Evolutionary conservation across 2,113 vertebrate genomes (phyloP).

Genomic region (Callochromis pleurospilus): DNA sequence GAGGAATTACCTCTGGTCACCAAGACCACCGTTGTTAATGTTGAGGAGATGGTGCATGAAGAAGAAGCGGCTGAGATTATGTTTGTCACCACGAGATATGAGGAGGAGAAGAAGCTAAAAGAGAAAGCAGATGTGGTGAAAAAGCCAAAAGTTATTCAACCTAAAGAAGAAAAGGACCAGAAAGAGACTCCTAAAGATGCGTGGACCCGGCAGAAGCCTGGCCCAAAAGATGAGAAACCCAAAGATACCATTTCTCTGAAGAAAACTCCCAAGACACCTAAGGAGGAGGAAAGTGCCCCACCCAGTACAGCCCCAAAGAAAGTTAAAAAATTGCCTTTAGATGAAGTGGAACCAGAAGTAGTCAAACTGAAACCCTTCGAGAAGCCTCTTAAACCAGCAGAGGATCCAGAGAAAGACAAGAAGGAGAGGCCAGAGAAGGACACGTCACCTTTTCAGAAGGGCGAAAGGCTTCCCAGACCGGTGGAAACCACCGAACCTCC

Average conservation of each 20-base stretch:
- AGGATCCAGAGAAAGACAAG: slow-evolving; percentile 63
- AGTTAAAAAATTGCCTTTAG: slow-evolving; percentile 60
- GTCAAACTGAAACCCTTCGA: slow-evolving; percentile 72
- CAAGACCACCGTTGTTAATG: slow-evolving; percentile 20
- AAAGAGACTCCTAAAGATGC: slow-evolving; percentile 31
- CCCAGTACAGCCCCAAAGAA: slow-evolving; percentile 52
- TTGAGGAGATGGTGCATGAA: slow-evolving; percentile 46
- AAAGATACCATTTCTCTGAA: slow-evolving; percentile 50
- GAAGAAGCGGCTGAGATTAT: slow-evolving; percentile 60
- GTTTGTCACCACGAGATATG: slow-evolving; percentile 28
- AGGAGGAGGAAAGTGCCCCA: slow-evolving; percentile 39
- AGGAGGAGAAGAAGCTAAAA: slow-evolving; percentile 31
- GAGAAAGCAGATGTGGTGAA: slow-evolving; percentile 41
- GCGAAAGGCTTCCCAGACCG: slow-evolving; percentile 38
- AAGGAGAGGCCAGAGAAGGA: slow-evolving; percentile 70
- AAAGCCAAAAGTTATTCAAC: slow-evolving; percentile 27
- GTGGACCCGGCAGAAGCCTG: slow-evolving; percentile 43
- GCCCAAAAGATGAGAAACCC: slow-evolving; percentile 37
- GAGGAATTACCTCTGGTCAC: slow-evolving; percentile 48
- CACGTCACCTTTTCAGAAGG: slow-evolving; percentile 43
- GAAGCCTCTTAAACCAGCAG: slow-evolving; percentile 49
- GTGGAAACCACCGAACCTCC: slow-evolving; percentile 46
- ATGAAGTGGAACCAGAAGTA: slow-evolving; percentile 58
- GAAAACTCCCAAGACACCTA: slow-evolving; percentile 46
- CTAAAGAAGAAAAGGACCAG: slow-evolving; percentile 12